These are phyloP conservation scores for Diarsia rubi DNA, from an alignment of 2,888 invertebrate species.

Conservation along the genomic window DNA sequence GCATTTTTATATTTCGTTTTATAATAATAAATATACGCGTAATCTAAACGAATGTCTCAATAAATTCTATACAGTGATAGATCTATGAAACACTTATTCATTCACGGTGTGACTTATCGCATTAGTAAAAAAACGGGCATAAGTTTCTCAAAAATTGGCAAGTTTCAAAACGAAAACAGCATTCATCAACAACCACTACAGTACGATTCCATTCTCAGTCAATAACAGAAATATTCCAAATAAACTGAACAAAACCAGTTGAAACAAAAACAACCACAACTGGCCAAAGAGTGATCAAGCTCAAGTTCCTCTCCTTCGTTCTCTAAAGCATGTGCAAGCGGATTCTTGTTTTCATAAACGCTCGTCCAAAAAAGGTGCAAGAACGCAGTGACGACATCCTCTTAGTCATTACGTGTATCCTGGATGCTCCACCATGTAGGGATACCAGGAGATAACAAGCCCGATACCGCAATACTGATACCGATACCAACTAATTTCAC, in stretches of 20 bases:
- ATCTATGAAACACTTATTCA: not conserved
- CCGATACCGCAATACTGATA: not conserved
- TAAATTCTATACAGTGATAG: not conserved
- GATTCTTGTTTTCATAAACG: conserved; percentile 34
- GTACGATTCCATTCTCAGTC: not conserved
- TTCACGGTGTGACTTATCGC: not conserved
- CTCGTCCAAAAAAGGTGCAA: conserved; percentile 31
- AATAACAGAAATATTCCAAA: conserved; percentile 21
- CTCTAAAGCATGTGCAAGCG: conserved; percentile 22
- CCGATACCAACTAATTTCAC: not conserved
- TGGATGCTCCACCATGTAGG: conserved; percentile 44
- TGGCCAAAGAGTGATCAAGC: conserved; percentile 2
- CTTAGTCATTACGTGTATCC: conserved; percentile 43
- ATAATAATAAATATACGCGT: not conserved
- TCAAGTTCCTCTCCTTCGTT: not conserved
- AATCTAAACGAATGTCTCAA: not conserved
- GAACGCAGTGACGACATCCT: conserved; percentile 30
- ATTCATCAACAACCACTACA: not conserved
- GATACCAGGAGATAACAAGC: conserved; percentile 22
- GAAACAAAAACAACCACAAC: conserved; percentile 2
- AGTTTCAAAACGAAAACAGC: not conserved
- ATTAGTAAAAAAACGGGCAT: not conserved
- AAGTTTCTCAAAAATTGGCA: not conserved
- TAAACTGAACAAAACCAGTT: conserved; percentile 4
- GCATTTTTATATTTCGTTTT: not conserved